Base-by-base conservation (phyloP, 1,140 invertebrate genomes). In the Leptinotarsa lineolata region DNA sequence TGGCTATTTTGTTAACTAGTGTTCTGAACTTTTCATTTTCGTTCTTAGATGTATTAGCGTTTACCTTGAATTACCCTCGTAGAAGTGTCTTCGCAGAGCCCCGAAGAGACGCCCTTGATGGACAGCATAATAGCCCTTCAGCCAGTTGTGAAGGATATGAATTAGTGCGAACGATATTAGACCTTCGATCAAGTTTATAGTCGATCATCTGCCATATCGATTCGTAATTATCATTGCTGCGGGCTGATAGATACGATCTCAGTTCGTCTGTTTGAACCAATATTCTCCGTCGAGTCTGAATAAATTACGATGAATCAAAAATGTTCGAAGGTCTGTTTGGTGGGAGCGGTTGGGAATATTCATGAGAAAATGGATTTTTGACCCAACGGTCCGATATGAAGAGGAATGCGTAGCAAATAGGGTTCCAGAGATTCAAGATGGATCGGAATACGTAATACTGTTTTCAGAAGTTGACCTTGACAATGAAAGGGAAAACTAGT, bases 171-270 rank as follows among this genome's bases (percentile, higher is more conserved):
- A 68, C 44, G 45, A 21, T 68, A 68, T 54, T 21, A 68, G 46
- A 68, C 46, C 67, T 39, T 68, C 67, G 67, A 68, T 68, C 44
- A 45, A 54, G 48, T 68, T 68, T 70, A 64, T 65, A 74, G 48
- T 65, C 68, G 73, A 74, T 74, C 44, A 65, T 74, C 73, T 74
- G 67, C 74, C 70, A 69, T 75, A 75, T 75, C 74, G 67, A 75
- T 72, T 72, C 65, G 69, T 72, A 70, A 72, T 75, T 72, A 75
- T 75, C 60, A 60, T 75, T 22, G 68, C 74, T 75, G 44, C n/a
- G 68, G 74, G 74, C 74, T 68, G 59, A 70, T 72, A 72, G 70
- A 75, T 75, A 75, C 60, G 45, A 72, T 72, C 70, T 75, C 67
- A 71, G 70, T 71, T 71, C 63, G 59, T 74, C 61, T 63, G 68